A percentile compares a stretch with the other conserved stretches of the same genome.
Conservation (phyloP, 2,797 vertebrate genomes). For the Silurus aristotelis region DNA sequence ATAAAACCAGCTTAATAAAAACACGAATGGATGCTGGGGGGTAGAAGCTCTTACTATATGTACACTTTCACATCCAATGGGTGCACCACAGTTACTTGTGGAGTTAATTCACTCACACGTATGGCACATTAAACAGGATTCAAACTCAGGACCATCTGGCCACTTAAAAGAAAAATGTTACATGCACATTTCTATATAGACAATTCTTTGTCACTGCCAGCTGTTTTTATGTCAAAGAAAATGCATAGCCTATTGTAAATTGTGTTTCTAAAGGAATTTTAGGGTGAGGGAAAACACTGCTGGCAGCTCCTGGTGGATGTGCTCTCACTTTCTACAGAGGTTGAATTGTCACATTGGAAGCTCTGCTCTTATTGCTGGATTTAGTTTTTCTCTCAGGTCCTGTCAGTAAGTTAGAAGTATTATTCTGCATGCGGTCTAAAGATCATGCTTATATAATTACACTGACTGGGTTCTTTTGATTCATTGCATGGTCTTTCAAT, state of each 20-base stretch:
- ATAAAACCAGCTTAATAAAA: not conserved
- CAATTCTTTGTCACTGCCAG: constrained; percentile 30
- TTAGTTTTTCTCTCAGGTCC: constrained; percentile 1
- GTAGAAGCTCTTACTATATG: not conserved
- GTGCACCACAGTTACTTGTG: not conserved
- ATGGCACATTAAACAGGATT: not conserved
- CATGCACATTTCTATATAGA: constrained; percentile 24
- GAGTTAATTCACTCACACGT: not conserved
- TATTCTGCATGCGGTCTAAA: constrained; percentile 22
- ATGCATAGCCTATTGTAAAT: constrained; percentile 46
- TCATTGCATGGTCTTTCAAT: constrained; percentile 17
- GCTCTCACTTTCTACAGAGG: constrained; percentile 52
- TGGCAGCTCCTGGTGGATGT: constrained; percentile 44
- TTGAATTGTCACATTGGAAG: not conserved
- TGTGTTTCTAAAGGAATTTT: not conserved
- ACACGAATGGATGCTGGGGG: not conserved
- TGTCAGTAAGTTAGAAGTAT: constrained; percentile 18
- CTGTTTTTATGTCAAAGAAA: constrained; percentile 31
- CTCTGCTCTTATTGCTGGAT: constrained; percentile 1
- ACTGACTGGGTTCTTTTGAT: constrained; percentile 36
- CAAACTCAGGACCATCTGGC: constrained; percentile 33
- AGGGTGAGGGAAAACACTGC: constrained; percentile 41
- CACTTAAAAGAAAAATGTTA: not conserved
- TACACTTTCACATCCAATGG: not conserved
- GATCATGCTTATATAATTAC: not conserved